Base-by-base conservation (phyloP, 2,888 invertebrate species). In the Metallyticus violacea region DNA sequence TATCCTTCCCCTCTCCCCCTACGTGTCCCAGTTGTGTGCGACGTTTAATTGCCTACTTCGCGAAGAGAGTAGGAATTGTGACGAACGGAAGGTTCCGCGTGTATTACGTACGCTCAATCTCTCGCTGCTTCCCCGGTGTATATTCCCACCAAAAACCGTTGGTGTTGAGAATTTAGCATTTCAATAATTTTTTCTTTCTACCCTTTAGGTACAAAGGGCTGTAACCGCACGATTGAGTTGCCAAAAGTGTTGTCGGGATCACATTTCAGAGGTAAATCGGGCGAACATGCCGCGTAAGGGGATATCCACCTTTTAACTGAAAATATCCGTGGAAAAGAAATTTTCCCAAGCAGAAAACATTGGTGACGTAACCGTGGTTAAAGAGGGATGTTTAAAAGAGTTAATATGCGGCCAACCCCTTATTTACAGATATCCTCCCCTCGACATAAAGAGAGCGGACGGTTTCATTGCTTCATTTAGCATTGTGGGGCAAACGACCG, bases 331-430 rank as follows among this genome's bases (percentile, higher is more conserved):
- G 81, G 81, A 81, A n/a, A n/a, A 81, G 81, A 81, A 62, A 81
- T 81, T 81, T 77, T 83, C 83, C 29, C 83, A 83, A 83, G 77
- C 83, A 83, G 77, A 83, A 81, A 77, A 77, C 76, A 77, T 83
- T 77, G 83, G 83, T 76, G 40, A 40, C 81, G 26, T 81, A 81
- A 62, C 62, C 62, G 81, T 81, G 26, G 40, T 7, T 81, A 26
- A 83, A 7, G 77, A 83, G 27, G 83, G 83, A 77, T 77, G 83
- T 83, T 62, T 62, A 83, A 79, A 83, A 83, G 83, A 86, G 86
- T 86, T 82, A 86, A 86, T 86, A 86, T 86, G 86, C 82, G 86
- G 86, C 40, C 82, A 86, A 82, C 82, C 86, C 86, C 82, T 82
- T 82, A 86, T 86, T 83, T 86, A 86, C 86, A 27, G 77, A 82